Evolutionary conservation across 1,140 invertebrate species (phyloP).

Genomic region (Phocides pigmalion): DNA sequence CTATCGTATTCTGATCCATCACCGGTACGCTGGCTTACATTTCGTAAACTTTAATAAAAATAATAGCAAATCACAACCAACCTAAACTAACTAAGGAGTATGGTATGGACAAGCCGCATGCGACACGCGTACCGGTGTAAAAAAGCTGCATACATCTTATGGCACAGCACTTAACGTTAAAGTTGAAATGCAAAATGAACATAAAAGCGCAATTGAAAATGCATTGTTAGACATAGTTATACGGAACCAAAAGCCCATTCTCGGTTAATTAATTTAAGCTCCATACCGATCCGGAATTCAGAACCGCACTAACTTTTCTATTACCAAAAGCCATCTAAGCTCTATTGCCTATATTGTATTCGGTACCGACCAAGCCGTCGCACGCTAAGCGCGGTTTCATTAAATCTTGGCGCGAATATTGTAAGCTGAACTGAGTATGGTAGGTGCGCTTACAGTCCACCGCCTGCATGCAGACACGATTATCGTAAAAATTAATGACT

Average conservation of each 20-base stretch:
- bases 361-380: constrained; percentile 38
- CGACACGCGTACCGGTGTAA: too few species aligned
- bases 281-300: constrained; percentile 10
- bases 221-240: background rate
- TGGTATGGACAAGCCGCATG: too few species aligned
- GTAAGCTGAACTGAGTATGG: constrained; percentile 52
- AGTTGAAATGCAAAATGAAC: too few species aligned
- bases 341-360: constrained; percentile 45
- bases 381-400: constrained; percentile 49
- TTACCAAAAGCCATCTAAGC: constrained; percentile 48
- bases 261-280: constrained; percentile 20
- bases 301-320: constrained; percentile 47
- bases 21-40: too few species aligned
- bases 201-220: too few species aligned
- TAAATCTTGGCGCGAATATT: constrained; percentile 51
- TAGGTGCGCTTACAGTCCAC: constrained; percentile 48
- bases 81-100: too few species aligned
- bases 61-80: too few species aligned
- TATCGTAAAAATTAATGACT: constrained; percentile 73
- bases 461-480: constrained; percentile 57
- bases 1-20: too few species aligned
- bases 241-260: background rate
- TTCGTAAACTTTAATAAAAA: too few species aligned
- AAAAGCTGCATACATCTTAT: too few species aligned
- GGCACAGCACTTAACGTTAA: too few species aligned